Percentiles rank a stretch among this genome's conserved stretches.
Evolutionary conservation across 2,888 invertebrate species (phyloP).

Genomic region (Liposcelis brunnea): DNA sequence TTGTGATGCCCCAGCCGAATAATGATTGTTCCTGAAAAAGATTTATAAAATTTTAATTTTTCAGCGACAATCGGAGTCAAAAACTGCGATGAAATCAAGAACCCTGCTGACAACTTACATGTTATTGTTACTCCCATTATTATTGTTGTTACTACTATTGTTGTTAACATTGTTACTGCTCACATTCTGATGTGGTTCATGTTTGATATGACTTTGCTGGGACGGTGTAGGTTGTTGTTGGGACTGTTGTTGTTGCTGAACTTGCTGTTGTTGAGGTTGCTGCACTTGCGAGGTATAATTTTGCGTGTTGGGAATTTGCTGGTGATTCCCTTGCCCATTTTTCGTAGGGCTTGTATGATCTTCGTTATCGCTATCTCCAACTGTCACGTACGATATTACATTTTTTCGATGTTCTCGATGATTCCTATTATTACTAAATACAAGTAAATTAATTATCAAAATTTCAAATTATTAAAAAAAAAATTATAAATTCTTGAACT

Average conservation of each 20-base stretch:
- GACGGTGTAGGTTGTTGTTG: slow-evolving; percentile 24
- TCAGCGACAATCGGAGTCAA: not conserved
- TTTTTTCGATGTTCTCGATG: slow-evolving; percentile 39
- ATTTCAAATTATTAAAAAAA: slow-evolving; percentile 13
- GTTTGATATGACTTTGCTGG: slow-evolving; percentile 35
- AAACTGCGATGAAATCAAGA: not conserved
- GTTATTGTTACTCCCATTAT: slow-evolving; percentile 10
- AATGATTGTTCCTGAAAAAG: slow-evolving; percentile 13
- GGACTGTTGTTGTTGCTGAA: slow-evolving; percentile 15
- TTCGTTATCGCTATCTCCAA: slow-evolving; percentile 56
- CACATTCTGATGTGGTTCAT: slow-evolving; percentile 33
- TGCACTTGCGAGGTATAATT: slow-evolving; percentile 16
- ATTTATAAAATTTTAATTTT: slow-evolving; percentile 6
- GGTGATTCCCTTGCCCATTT: too few relatives aligned
- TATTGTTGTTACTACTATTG: too few relatives aligned
- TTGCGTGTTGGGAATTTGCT: slow-evolving; percentile 16
- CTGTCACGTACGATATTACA: slow-evolving; percentile 61
- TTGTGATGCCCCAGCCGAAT: slow-evolving; percentile 35
- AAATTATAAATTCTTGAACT: slow-evolving; percentile 1
- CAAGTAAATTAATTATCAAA: slow-evolving; percentile 14
- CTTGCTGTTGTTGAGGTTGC: slow-evolving; percentile 19
- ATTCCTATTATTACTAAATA: slow-evolving; percentile 14
- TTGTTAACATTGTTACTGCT: too few relatives aligned
- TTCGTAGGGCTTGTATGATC: slow-evolving; percentile 27
- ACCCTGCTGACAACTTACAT: not conserved